phyloP scores from a whole-genome alignment of 2,888 invertebrate species.

The Parnassius mnemosyne region DNA sequence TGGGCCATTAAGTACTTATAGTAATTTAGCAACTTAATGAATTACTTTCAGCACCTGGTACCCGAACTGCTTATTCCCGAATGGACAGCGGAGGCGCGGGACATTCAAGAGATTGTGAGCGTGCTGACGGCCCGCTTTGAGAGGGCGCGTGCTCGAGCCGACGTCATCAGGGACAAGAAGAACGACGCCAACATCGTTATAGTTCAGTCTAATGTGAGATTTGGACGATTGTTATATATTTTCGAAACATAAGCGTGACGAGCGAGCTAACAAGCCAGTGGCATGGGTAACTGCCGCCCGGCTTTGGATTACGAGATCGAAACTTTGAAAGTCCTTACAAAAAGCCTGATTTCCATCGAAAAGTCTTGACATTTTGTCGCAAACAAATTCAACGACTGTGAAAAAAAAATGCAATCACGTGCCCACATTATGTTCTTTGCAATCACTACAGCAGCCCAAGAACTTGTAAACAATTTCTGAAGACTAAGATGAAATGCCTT shows the following conservation, averaged over 20 bases:
- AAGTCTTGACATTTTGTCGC: too few species aligned
- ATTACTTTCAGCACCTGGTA: slow-evolving; percentile 50
- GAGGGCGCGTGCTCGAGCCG: slow-evolving; percentile 55
- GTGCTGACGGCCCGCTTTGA: slow-evolving; percentile 65
- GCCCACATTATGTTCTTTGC: too few species aligned
- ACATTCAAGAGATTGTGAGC: slow-evolving; percentile 64
- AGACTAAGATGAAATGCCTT: too few species aligned
- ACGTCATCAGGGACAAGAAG: slow-evolving; percentile 59
- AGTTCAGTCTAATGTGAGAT: slow-evolving; percentile 55
- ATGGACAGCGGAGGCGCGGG: slow-evolving; percentile 69
- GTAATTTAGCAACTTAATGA: background rate
- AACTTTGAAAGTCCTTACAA: too few species aligned
- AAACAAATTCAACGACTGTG: too few species aligned
- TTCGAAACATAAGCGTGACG: background rate
- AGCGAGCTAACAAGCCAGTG: background rate
- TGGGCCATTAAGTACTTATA: too few species aligned
- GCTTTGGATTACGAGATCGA: too few species aligned
- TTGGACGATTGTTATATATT: background rate
- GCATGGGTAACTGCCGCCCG: too few species aligned
- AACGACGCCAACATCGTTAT: slow-evolving; percentile 49
- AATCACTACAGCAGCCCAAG: too few species aligned
- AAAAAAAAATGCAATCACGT: too few species aligned
- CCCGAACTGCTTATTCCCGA: slow-evolving; percentile 68
- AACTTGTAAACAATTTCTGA: too few species aligned
- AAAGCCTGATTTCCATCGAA: too few species aligned